A percentile compares a stretch with the other conserved stretches of the same genome.
phyloP scores from a whole-genome alignment of 2,113 vertebrate species.

The Ceuthmochares aereus region DNA sequence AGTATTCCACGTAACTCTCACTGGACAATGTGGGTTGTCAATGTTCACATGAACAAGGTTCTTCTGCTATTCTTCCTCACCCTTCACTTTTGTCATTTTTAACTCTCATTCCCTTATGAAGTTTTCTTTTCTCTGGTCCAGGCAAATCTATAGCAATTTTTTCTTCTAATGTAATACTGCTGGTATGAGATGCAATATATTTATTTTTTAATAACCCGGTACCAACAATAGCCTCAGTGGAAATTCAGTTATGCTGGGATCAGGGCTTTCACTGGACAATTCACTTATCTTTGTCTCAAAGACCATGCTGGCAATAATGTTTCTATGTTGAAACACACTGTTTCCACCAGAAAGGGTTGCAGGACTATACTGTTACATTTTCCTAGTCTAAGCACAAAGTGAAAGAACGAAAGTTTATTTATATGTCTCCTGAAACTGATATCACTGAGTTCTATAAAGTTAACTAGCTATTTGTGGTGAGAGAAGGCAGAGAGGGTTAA shows the following conservation, averaged over 20 bases:
- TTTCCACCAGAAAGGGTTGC: not conserved
- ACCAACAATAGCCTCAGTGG: slow-evolving; percentile 6
- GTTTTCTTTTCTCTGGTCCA: not conserved
- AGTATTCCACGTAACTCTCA: not conserved
- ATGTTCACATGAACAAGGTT: not conserved
- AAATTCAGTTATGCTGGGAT: slow-evolving; percentile 29
- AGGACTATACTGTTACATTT: not conserved
- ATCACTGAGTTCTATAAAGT: not conserved
- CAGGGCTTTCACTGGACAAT: not conserved
- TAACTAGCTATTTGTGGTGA: not conserved
- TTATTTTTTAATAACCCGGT: slow-evolving; percentile 41
- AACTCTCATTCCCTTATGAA: not conserved
- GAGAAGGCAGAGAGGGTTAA: not conserved
- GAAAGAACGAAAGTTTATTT: not conserved
- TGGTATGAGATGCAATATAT: slow-evolving; percentile 4
- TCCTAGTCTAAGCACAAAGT: not conserved
- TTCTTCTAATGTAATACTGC: not conserved
- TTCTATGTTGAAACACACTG: not conserved
- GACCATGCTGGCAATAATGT: not conserved
- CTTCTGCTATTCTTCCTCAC: not conserved
- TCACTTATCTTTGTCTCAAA: not conserved
- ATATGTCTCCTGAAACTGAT: not conserved
- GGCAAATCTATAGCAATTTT: not conserved
- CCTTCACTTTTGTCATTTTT: not conserved
- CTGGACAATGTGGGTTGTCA: not conserved